These are phyloP conservation scores for Poeciliopsis infans DNA, from an alignment of 2,797 vertebrate genomes.

Conservation along the genomic window DNA sequence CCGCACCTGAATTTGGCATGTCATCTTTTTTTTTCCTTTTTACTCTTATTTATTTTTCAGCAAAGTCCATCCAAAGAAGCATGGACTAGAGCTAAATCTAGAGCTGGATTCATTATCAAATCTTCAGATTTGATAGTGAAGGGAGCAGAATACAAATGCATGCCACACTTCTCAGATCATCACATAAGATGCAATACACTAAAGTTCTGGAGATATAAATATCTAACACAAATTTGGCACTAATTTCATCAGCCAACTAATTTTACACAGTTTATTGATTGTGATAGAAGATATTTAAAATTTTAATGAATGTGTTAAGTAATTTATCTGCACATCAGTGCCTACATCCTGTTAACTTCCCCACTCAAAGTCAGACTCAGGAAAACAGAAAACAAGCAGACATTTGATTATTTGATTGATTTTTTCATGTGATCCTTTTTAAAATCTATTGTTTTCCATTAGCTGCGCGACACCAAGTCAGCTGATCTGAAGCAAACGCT, in stretches of 20 bases:
- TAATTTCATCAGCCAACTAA: not conserved
- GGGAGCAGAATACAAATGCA: not conserved
- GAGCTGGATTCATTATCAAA: no score
- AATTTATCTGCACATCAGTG: not conserved
- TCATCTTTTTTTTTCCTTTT: no score
- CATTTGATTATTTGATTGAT: slow-evolving; percentile 7
- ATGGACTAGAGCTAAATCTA: no score
- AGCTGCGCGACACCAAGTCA: slow-evolving; percentile 86
- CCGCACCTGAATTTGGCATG: no score
- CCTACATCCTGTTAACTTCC: not conserved
- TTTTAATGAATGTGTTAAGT: not conserved
- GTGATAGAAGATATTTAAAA: not conserved
- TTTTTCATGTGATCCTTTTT: slow-evolving; percentile 5
- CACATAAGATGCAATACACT: not conserved
- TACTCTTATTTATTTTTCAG: no score
- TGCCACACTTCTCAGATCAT: not conserved
- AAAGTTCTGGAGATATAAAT: not conserved
- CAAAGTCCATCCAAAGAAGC: no score
- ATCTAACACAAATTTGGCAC: no score
- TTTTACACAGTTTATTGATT: no score
- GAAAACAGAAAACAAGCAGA: not conserved
- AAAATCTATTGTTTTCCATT: slow-evolving; percentile 39
- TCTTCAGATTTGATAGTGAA: not conserved
- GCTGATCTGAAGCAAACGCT: slow-evolving; percentile 88
- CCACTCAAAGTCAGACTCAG: not conserved